Evolutionary conservation across 1,140 invertebrate genomes (phyloP), one percentile per base, ranked within the genome.

Genomic region (Zaprionus ornatus): DNA sequence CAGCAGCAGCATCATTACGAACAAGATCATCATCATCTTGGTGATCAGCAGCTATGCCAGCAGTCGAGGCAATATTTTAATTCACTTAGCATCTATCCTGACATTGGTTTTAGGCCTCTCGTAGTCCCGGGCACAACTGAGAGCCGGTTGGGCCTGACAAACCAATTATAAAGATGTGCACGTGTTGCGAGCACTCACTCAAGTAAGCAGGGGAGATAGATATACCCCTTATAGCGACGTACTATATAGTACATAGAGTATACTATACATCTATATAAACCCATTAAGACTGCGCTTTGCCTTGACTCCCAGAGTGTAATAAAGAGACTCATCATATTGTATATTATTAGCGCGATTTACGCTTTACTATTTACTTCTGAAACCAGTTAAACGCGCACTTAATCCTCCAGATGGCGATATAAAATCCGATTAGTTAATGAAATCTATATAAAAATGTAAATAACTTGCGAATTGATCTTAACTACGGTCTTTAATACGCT

Each of bases 101-200:
- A 82, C 73, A 65, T 87, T 78, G 80, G 59, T 77, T 87, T 67
- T 61, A 60, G 55, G 42, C 50, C 54, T 63, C 80, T 57, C 37
- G 23, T 59, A 60, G 32, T 65, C 42, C 50, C 23, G 15, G 17
- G 23, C 42, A 62, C 66, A 50, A 61, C 59, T 75, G 75, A 68
- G 37, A 80, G 82, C 76, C 76, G 72, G 72, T 68, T 82, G 35
- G 35, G 10, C 57, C 76, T 75, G 83, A 80, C 83, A 87, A 88
- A 88, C 84, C 84, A 87, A 87, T 87, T 87, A 88, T 88, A 88
- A 80, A 83, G 74, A 80, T 88, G 73, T 88, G 84, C 80, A 80
- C 77, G 84, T 87, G 84, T 70, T 45, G 40, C 40, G 40, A 45
- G 40, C 40, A 45, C 40, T 45, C 40, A 45, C 7, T 17, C n/a